Percentiles rank a stretch among this genome's conserved stretches.
Conservation (phyloP, 2,113 vertebrate species). For the Scortum barcoo region DNA sequence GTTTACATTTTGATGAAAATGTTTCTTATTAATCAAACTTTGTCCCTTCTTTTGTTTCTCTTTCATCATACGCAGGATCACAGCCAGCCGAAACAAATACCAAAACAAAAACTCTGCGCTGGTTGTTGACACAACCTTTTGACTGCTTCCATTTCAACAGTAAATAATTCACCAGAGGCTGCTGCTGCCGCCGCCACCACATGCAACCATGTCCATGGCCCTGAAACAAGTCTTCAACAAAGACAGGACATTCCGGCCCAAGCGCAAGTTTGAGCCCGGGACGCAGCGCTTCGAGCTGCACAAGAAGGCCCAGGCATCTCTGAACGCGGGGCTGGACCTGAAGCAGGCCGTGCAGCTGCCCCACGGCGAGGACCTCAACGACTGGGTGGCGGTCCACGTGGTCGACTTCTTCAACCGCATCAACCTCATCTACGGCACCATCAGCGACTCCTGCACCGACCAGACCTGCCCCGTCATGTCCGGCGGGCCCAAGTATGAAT, state of each 20-base stretch:
- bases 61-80: slow-evolving; percentile 43
- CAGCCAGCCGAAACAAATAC: slow-evolving; percentile 30
- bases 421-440: slow-evolving; percentile 98
- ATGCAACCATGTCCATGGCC: slow-evolving; percentile 89
- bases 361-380: slow-evolving; percentile 91
- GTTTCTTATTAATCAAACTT: slow-evolving; percentile 27
- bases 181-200: slow-evolving; percentile 28
- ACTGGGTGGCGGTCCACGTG: slow-evolving; percentile 98
- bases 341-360: slow-evolving; percentile 95
- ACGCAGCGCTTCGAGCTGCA: slow-evolving; percentile 97
- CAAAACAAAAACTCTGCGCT: slow-evolving; percentile 19
- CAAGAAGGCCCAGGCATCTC: slow-evolving; percentile 96
- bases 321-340: slow-evolving; percentile 95
- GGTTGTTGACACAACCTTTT: slow-evolving; percentile 59
- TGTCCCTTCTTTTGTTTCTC: slow-evolving; percentile 6
- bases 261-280: slow-evolving; percentile 97
- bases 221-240: slow-evolving; percentile 98
- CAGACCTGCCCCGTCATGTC: slow-evolving; percentile 95
- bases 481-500: slow-evolving; percentile 95
- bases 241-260: slow-evolving; percentile 98
- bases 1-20: not conserved
- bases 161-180: slow-evolving; percentile 64
- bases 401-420: slow-evolving; percentile 99
- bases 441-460: slow-evolving; percentile 95
- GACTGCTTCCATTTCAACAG: slow-evolving; percentile 46